Conservation (phyloP, 2,888 invertebrate species). For the Sinhomidia bicolor region DNA sequence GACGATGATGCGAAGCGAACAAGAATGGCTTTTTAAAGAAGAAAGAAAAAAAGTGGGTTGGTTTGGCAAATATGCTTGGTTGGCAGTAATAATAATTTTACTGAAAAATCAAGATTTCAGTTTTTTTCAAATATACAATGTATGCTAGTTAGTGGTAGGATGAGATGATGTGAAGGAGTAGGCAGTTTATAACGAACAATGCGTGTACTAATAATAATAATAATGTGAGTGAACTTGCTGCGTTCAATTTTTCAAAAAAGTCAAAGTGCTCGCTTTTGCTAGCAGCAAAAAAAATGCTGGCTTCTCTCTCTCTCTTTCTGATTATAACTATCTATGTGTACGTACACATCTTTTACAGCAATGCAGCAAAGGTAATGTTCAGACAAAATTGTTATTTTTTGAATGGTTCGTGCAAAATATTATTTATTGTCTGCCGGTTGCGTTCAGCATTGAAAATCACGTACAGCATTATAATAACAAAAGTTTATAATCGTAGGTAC, state of each 20-base stretch:
- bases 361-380: neutral
- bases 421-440: slow-evolving; percentile 25
- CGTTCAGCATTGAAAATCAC: slow-evolving; percentile 17
- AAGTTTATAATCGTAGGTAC: neutral
- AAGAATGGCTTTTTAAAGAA: slow-evolving; percentile 7
- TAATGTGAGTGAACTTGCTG: neutral
- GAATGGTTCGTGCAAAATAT: slow-evolving; percentile 34
- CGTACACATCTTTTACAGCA: neutral
- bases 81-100: slow-evolving; percentile 51
- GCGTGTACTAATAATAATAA: neutral
- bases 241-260: slow-evolving; percentile 14
- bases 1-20: slow-evolving; percentile 16
- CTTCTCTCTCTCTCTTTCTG: neutral
- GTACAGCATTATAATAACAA: neutral
- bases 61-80: slow-evolving; percentile 37
- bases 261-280: slow-evolving; percentile 10
- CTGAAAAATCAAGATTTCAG: slow-evolving; percentile 52
- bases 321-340: neutral
- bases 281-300: slow-evolving; percentile 18
- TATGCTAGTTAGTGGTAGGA: neutral
- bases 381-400: neutral
- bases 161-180: neutral
- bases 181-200: neutral
- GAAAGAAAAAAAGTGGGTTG: slow-evolving; percentile 24
- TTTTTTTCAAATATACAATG: neutral